Percentiles rank a stretch among this genome's conserved stretches.
phyloP scores from a whole-genome alignment of 2,888 invertebrate species.

The Cantharis nigra region DNA sequence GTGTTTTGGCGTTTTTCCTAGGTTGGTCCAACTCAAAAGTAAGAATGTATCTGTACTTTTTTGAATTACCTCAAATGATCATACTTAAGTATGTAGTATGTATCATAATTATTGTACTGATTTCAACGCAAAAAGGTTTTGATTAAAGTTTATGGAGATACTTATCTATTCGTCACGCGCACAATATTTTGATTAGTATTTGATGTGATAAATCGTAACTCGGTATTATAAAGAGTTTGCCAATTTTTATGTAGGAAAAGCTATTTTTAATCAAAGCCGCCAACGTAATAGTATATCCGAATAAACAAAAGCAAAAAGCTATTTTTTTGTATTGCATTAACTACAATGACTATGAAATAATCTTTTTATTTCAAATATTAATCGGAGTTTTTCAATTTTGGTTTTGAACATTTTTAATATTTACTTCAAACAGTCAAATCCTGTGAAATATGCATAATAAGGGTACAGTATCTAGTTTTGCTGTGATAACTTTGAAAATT shows the following conservation, averaged over 20 bases:
- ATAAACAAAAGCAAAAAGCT: background rate
- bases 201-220: background rate
- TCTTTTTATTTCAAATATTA: background rate
- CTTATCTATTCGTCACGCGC: background rate
- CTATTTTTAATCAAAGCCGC: background rate
- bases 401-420: background rate
- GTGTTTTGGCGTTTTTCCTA: too few species aligned
- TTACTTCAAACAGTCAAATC: background rate
- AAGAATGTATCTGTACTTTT: too few species aligned
- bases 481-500: too few species aligned
- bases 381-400: background rate
- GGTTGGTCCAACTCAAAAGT: too few species aligned
- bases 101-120: background rate
- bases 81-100: background rate
- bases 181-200: background rate
- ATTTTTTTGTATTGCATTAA: background rate
- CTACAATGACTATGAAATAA: background rate
- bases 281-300: background rate
- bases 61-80: background rate
- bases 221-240: background rate
- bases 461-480: too few species aligned
- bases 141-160: too few species aligned
- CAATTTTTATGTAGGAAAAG: background rate
- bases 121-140: too few species aligned
- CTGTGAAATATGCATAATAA: too few species aligned